A percentile compares a stretch with the other conserved stretches of the same genome.
Conservation (phyloP, 2,113 vertebrate species). For the Ageneiosus marmoratus region DNA sequence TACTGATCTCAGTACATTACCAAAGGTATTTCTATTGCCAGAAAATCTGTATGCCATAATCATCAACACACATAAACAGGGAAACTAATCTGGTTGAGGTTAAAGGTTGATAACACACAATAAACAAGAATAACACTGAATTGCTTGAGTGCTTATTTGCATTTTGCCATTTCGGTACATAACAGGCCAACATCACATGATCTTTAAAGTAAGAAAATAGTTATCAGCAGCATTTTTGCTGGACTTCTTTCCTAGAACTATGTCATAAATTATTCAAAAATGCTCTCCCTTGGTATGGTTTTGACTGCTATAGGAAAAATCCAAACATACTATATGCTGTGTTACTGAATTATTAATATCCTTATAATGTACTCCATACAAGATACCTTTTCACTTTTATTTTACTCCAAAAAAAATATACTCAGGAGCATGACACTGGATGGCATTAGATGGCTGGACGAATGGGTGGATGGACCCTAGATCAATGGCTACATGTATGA, state of each 20-base stretch:
- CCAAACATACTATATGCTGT: not conserved
- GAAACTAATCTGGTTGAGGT: not conserved
- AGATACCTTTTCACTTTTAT: not conserved
- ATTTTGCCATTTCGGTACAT: not conserved
- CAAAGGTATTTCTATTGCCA: not conserved
- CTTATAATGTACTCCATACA: not conserved
- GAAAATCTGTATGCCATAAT: not conserved
- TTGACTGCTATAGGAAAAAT: not conserved
- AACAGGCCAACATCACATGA: not conserved
- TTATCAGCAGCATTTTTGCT: not conserved
- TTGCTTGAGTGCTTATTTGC: not conserved
- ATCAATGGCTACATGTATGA: no score
- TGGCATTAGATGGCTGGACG: no score
- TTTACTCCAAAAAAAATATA: no score
- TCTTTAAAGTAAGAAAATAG: not conserved
- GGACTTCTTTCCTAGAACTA: not conserved
- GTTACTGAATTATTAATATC: conserved; percentile 1
- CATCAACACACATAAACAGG: not conserved
- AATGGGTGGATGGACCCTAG: no score
- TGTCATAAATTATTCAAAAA: conserved; percentile 3
- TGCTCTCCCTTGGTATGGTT: not conserved
- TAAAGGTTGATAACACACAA: not conserved
- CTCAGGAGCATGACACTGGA: no score
- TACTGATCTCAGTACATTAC: not conserved
- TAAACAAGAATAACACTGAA: not conserved